Percentiles rank a stretch among this genome's conserved stretches.
These are phyloP conservation scores for Rhynchophorus ferrugineus DNA, from an alignment of 1,140 invertebrate genomes.

Conservation along the genomic window DNA sequence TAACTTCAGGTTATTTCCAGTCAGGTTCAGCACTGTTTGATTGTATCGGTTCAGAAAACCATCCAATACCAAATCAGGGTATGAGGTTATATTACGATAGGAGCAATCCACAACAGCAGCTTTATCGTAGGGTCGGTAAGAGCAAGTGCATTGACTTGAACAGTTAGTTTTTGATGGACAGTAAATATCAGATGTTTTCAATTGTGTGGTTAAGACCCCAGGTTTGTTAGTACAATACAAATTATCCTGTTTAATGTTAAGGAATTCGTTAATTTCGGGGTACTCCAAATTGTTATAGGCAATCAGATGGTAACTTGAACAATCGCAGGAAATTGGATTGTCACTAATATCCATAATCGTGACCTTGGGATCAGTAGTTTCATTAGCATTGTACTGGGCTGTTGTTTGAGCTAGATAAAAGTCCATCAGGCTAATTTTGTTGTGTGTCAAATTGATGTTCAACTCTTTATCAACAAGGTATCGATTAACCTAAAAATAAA, in stretches of 20 bases:
- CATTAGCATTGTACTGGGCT: not conserved
- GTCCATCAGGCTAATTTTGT: slow-evolving; percentile 2
- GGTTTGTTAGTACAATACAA: slow-evolving; percentile 13
- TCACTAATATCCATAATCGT: slow-evolving; percentile 1
- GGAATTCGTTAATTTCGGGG: slow-evolving; percentile 4
- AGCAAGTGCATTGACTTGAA: slow-evolving; percentile 21
- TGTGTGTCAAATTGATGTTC: not conserved
- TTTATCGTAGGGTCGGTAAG: slow-evolving; percentile 9
- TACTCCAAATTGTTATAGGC: slow-evolving; percentile 19
- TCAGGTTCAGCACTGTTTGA: slow-evolving; percentile 16
- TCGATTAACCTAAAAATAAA: not conserved
- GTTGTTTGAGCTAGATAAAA: not conserved
- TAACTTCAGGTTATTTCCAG: slow-evolving; percentile 2
- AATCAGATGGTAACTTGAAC: slow-evolving; percentile 21
- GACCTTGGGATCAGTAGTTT: not conserved
- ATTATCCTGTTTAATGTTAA: slow-evolving; percentile 16
- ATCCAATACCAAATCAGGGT: slow-evolving; percentile 9
- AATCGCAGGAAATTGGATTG: slow-evolving; percentile 14
- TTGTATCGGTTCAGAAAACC: not conserved
- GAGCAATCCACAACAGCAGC: slow-evolving; percentile 24
- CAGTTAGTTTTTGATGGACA: slow-evolving; percentile 15
- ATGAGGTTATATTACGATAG: slow-evolving; percentile 7
- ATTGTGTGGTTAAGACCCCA: slow-evolving; percentile 1
- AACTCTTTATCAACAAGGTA: not conserved
- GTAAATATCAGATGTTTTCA: slow-evolving; percentile 16